Conservation (phyloP, 2,797 vertebrate genomes). For the Carduelis carduelis region DNA sequence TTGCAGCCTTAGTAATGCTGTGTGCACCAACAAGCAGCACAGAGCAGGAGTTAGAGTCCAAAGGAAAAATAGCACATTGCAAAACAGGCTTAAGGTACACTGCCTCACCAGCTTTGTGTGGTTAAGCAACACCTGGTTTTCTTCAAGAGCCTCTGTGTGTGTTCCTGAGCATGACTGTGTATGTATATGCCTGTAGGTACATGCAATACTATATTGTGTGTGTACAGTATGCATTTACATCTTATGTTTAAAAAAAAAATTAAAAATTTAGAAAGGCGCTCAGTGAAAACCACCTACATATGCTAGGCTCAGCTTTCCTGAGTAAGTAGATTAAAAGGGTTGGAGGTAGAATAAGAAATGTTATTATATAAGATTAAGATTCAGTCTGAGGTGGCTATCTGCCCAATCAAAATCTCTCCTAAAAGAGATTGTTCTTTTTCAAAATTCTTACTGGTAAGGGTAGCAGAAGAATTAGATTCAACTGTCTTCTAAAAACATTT, state of each 20-base stretch:
- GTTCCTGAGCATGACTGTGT: not conserved
- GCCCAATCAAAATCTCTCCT: not conserved
- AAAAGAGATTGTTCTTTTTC: not conserved
- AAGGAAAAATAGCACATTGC: not conserved
- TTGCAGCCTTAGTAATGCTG: not conserved
- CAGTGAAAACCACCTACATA: not conserved
- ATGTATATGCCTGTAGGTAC: too few relatives aligned
- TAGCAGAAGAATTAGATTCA: not conserved
- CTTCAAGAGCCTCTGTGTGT: not conserved
- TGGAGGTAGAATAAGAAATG: not conserved
- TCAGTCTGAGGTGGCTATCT: not conserved
- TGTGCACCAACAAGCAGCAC: accelerated
- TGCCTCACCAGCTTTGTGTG: not conserved
- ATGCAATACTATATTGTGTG: not conserved
- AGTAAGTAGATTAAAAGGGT: not conserved
- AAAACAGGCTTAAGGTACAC: not conserved
- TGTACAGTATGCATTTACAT: not conserved
- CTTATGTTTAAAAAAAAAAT: not conserved
- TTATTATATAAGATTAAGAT: not conserved
- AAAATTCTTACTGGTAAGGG: not conserved
- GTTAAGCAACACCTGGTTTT: not conserved
- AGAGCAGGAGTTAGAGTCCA: not conserved
- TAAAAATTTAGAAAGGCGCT: not conserved
- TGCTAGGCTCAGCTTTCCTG: not conserved
- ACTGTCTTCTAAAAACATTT: not conserved